Percentiles rank a stretch among this genome's conserved stretches.
These are phyloP conservation scores for Coremacera marginata DNA, from an alignment of 2,888 invertebrate species.

Conservation along the genomic window DNA sequence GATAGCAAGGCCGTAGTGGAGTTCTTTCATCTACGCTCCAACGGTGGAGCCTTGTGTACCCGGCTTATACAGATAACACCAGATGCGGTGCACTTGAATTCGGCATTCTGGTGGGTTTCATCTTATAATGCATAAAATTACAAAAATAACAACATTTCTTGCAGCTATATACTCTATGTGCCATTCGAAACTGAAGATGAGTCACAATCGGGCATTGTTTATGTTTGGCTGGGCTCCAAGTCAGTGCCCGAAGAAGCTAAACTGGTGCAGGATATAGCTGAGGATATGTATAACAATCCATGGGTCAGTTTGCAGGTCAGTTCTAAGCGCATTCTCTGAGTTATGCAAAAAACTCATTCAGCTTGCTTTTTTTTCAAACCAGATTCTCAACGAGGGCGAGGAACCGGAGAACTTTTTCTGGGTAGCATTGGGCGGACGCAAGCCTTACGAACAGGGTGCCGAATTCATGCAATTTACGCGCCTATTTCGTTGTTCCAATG, in stretches of 20 bases:
- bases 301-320: slow-evolving; percentile 83
- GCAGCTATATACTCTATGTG: slow-evolving; percentile 91
- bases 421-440: slow-evolving; percentile 93
- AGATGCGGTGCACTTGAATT: slow-evolving; percentile 88
- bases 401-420: slow-evolving; percentile 99
- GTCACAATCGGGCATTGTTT: slow-evolving; percentile 87
- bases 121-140: background rate
- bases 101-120: slow-evolving; percentile 87
- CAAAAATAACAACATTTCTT: slow-evolving; percentile 42
- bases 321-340: slow-evolving; percentile 30
- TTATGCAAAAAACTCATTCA: background rate
- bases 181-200: slow-evolving; percentile 89
- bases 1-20: slow-evolving; percentile 78
- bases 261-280: slow-evolving; percentile 91
- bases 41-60: slow-evolving; percentile 94
- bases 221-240: slow-evolving; percentile 94
- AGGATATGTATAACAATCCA: slow-evolving; percentile 89
- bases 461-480: slow-evolving; percentile 93
- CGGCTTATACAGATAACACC: slow-evolving; percentile 91
- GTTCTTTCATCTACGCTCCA: slow-evolving; percentile 94
- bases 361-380: background rate
- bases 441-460: slow-evolving; percentile 88
- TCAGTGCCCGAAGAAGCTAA: slow-evolving; percentile 87
- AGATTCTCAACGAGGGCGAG: slow-evolving; percentile 91
- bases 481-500: slow-evolving; percentile 98